Evolutionary conservation across 2,888 invertebrate genomes (phyloP).

Genomic region (Meloe dianella): DNA sequence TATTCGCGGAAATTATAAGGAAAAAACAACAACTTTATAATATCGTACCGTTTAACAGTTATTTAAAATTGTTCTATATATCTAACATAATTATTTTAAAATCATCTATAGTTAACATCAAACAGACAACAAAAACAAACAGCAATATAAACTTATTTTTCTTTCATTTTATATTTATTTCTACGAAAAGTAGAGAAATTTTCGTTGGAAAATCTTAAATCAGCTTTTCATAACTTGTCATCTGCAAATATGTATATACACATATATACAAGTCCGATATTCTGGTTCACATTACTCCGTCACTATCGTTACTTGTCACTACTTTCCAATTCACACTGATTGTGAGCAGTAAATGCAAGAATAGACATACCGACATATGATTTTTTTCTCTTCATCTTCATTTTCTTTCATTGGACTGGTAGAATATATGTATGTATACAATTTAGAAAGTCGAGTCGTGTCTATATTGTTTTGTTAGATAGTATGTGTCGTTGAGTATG

Average conservation of each 20-base stretch:
- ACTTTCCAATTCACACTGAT: slow-evolving; percentile 15
- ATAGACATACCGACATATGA: slow-evolving; percentile 8
- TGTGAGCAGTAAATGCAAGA: slow-evolving; percentile 5
- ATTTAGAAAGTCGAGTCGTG: slow-evolving; percentile 30
- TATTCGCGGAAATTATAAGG: slow-evolving; percentile 23
- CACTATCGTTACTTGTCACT: slow-evolving; percentile 11
- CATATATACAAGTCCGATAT: not conserved
- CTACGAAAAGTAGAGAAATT: not conserved
- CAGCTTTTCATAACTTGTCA: not conserved
- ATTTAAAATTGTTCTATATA: slow-evolving; percentile 24
- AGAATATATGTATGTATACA: slow-evolving; percentile 21
- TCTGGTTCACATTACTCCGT: slow-evolving; percentile 3
- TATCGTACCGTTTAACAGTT: slow-evolving; percentile 22
- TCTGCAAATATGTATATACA: not conserved
- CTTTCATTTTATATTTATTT: not conserved
- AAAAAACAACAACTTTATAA: slow-evolving; percentile 16
- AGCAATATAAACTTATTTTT: not conserved
- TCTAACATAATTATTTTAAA: slow-evolving; percentile 22
- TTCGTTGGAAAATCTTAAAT: not conserved
- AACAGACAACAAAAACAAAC: slow-evolving; percentile 4
- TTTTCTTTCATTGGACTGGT: slow-evolving; percentile 19
- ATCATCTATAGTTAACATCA: slow-evolving; percentile 1
- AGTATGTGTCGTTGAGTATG: slow-evolving; percentile 24
- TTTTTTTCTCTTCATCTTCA: not conserved
- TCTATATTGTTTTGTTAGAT: slow-evolving; percentile 10